Base-by-base conservation (phyloP, 2,888 invertebrate genomes). In the Scaptomyza polygonia region DNA sequence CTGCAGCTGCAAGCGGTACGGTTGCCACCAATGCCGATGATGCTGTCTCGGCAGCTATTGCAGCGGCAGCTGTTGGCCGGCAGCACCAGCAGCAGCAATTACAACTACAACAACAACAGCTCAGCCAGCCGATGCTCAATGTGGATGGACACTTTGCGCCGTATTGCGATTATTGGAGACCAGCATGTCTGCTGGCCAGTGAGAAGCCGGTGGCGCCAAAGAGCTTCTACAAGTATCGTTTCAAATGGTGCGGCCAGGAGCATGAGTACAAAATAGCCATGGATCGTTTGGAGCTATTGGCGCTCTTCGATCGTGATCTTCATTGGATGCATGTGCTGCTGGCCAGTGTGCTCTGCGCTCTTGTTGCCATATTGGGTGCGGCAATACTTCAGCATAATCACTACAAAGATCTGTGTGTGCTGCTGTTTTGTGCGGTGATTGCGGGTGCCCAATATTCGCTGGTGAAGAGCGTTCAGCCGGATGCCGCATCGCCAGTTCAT, bases 401-500 rank as follows among this genome's bases (percentile, higher is more conserved):
- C 91, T 99, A 97, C 92, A 95, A 95, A 83, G 99, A 99, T 91
- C 94, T 99, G 55, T 96, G 96, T 86, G 97, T 98, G 14, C 97
- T 99, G 91, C 93, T 98, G 89, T 98, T 99, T 92, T 99, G 99
- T 92, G 96, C 98, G 83, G 97, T 99, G n/a, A 97, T 99, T 84
- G 99, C 99, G 0, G 96, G 98, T 14, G 98, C 98, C 88, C 99
- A 99, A 92, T 99, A 99, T 92, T 98, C 98, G 0, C 92, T 99
- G 75, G 92, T 99, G 72, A 99, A 99, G 92, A 98, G 98, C 78
- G 99, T 99, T 1, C 99, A 99, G 89, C 99, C 99, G 0, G 99
- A 99, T 92, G 98, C 99, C 0, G 97, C 99, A 0, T 99, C 99
- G 2, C 99, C 99, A 0, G 98, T 98, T 39, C 99, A 99, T 91